phyloP scores from a whole-genome alignment of 2,888 invertebrate species.

The Aethes cnicana region DNA sequence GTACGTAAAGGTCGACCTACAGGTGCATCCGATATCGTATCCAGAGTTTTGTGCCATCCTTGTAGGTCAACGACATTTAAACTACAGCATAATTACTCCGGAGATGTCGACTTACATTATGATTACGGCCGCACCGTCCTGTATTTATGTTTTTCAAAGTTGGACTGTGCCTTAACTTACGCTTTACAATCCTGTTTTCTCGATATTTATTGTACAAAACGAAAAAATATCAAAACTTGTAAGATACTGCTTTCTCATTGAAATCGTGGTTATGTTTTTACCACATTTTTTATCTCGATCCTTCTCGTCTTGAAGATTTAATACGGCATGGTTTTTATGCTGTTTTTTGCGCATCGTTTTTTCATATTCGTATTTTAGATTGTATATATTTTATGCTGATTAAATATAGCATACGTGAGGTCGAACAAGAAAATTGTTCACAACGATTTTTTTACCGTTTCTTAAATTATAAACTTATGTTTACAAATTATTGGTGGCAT shows the following conservation, averaged over 20 bases:
- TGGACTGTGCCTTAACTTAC: conserved; percentile 1
- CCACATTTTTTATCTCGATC: too few species aligned
- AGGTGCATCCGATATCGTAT: conserved; percentile 9
- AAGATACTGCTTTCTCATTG: neutral
- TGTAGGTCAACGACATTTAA: conserved; percentile 26
- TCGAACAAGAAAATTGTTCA: too few species aligned
- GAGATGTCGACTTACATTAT: conserved; percentile 20
- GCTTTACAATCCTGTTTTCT: conserved; percentile 1
- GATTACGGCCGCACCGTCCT: conserved; percentile 8
- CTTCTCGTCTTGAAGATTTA: too few species aligned
- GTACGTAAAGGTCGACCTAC: neutral
- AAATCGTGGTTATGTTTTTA: neutral
- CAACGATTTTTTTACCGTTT: too few species aligned
- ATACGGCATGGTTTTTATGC: too few species aligned
- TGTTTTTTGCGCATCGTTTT: too few species aligned
- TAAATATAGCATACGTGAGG: too few species aligned
- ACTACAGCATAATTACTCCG: conserved; percentile 20
- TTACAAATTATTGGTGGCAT: too few species aligned
- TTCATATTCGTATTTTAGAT: too few species aligned
- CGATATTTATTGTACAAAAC: conserved; percentile 10
- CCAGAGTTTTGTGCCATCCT: conserved; percentile 10
- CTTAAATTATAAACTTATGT: too few species aligned
- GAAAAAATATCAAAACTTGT: too few species aligned
- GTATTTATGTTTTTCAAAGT: conserved; percentile 10
- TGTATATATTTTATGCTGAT: too few species aligned